phyloP scores from a whole-genome alignment of 2,113 vertebrate genomes.

The Crotalus tigris region DNA sequence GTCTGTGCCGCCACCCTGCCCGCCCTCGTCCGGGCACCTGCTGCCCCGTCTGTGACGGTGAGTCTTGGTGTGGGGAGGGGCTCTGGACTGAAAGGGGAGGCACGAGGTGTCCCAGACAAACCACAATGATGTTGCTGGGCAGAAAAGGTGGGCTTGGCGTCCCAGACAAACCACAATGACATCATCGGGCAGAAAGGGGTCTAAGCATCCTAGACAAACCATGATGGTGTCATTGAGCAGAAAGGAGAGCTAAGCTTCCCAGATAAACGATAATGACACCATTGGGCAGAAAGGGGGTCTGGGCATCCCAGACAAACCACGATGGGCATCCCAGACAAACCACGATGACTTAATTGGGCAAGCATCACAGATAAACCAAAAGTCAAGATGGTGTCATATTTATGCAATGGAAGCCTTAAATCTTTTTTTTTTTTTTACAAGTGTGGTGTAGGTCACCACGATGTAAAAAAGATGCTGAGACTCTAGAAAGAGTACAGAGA shows the following conservation, averaged over 20 bases:
- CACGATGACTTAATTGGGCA: too few species aligned
- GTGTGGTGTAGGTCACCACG: too few species aligned
- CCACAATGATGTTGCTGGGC: background rate
- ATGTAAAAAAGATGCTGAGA: too few species aligned
- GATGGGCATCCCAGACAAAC: background rate
- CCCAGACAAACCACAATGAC: background rate
- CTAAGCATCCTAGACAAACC: background rate
- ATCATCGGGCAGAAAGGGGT: background rate
- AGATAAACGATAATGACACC: background rate
- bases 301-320: background rate
- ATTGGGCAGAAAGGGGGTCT: background rate
- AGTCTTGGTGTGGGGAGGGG: background rate
- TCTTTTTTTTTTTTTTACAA: background rate
- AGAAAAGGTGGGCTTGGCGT: background rate
- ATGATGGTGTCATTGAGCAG: background rate
- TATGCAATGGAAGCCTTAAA: background rate
- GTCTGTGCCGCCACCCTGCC: constrained; percentile 6
- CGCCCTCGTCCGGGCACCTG: background rate
- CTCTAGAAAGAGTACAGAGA: too few species aligned
- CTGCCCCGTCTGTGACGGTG: constrained; percentile 22
- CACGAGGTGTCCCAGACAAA: background rate
- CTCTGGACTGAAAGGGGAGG: background rate
- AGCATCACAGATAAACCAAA: background rate
- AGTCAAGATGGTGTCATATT: background rate
- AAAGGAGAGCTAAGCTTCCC: background rate